Percentiles rank a stretch among this genome's conserved stretches.
Conservation (phyloP, 1,140 invertebrate species). For the Diuraphis noxia region DNA sequence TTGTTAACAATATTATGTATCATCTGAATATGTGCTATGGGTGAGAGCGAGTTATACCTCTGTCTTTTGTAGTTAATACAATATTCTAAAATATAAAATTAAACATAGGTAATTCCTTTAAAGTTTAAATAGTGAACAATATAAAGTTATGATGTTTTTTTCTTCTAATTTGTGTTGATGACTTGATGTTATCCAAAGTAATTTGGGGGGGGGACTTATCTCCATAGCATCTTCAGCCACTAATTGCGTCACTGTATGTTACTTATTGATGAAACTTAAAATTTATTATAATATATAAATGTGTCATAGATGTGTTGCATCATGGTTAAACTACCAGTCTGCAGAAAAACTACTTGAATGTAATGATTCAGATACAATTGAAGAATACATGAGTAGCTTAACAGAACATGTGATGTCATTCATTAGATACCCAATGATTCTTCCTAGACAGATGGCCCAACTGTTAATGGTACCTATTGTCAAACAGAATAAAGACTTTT, state of each 20-base stretch:
- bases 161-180: background rate
- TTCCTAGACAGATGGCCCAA: constrained; percentile 78
- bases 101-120: background rate
- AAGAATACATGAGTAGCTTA: constrained; percentile 68
- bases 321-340: constrained; percentile 70
- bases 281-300: constrained; percentile 16
- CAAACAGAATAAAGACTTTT: constrained; percentile 83
- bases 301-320: constrained; percentile 68
- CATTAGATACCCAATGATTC: constrained; percentile 92
- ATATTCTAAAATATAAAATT: background rate
- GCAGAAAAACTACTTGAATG: constrained; percentile 37
- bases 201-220: background rate
- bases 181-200: background rate
- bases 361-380: constrained; percentile 61
- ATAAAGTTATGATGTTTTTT: background rate
- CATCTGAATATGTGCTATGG: background rate
- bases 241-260: background rate
- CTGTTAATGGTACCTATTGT: constrained; percentile 76
- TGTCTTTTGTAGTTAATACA: background rate
- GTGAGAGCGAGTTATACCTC: background rate
- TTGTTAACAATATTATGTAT: background rate
- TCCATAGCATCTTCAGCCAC: too few relatives aligned
- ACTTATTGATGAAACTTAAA: background rate
- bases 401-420: constrained; percentile 75
- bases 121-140: background rate